Conservation (phyloP, 2,888 invertebrate genomes). For the Eupithecia subumbrata region DNA sequence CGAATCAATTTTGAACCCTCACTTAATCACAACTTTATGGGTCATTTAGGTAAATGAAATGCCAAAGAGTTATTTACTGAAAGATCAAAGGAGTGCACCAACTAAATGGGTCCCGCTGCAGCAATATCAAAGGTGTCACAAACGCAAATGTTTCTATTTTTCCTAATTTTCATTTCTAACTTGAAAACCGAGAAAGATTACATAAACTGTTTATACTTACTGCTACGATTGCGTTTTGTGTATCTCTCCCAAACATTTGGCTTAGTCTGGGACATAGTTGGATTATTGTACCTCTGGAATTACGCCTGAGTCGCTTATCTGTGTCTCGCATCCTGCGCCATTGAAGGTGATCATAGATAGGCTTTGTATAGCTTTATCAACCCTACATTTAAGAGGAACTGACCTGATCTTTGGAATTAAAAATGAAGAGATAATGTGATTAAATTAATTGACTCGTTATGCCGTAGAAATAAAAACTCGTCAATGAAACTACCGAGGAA, state of each 20-base stretch:
- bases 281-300: slow-evolving; percentile 31
- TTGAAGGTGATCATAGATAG: slow-evolving; percentile 4
- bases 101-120: neutral
- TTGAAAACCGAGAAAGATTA: slow-evolving; percentile 22
- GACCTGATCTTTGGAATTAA: neutral
- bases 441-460: neutral
- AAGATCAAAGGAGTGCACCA: neutral
- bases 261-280: slow-evolving; percentile 19
- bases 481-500: neutral
- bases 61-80: slow-evolving; percentile 10
- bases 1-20: too few species aligned
- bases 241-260: slow-evolving; percentile 24
- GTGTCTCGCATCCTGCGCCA: slow-evolving; percentile 17
- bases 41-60: neutral
- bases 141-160: slow-evolving; percentile 18
- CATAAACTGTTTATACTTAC: slow-evolving; percentile 16
- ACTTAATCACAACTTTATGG: too few species aligned
- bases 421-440: neutral
- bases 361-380: neutral
- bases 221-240: slow-evolving; percentile 24
- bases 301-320: slow-evolving; percentile 34
- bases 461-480: neutral
- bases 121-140: slow-evolving; percentile 7
- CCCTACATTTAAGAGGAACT: neutral
- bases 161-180: slow-evolving; percentile 16